Conservation (phyloP, 2,888 invertebrate genomes). For the Idaea aversata region DNA sequence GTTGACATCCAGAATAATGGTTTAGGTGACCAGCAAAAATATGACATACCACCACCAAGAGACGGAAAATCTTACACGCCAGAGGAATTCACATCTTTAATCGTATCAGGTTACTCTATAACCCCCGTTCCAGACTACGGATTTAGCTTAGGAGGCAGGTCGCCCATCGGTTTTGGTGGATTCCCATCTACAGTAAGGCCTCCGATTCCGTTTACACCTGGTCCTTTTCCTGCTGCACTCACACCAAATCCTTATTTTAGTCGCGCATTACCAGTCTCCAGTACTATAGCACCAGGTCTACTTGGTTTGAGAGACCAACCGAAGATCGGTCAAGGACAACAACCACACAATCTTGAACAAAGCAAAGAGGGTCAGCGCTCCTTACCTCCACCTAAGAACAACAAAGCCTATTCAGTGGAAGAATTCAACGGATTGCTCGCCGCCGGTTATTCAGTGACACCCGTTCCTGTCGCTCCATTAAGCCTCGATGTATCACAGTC, state of each 20-base stretch:
- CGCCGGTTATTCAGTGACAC: slow-evolving; percentile 36
- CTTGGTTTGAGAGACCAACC: slow-evolving; percentile 18
- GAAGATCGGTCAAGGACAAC: slow-evolving; percentile 23
- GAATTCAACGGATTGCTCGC: slow-evolving; percentile 35
- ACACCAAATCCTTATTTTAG: slow-evolving; percentile 12
- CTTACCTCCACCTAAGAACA: slow-evolving; percentile 35
- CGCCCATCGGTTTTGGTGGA: not conserved
- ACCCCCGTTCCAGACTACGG: slow-evolving; percentile 25
- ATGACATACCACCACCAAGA: slow-evolving; percentile 25
- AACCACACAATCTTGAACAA: slow-evolving; percentile 21
- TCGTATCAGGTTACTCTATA: slow-evolving; percentile 27
- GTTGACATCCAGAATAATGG: slow-evolving; percentile 26
- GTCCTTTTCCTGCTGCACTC: slow-evolving; percentile 7
- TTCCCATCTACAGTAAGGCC: slow-evolving; percentile 10
- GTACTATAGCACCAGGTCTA: slow-evolving; percentile 17
- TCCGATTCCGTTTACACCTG: slow-evolving; percentile 4
- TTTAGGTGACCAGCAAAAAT: slow-evolving; percentile 23
- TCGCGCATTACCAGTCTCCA: slow-evolving; percentile 14
- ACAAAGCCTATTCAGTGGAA: slow-evolving; percentile 36
- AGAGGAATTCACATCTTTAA: slow-evolving; percentile 28
- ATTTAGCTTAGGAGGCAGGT: slow-evolving; percentile 8
- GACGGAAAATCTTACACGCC: slow-evolving; percentile 31
- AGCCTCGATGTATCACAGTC: slow-evolving; percentile 20
- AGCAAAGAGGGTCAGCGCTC: slow-evolving; percentile 25
- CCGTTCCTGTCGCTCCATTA: slow-evolving; percentile 29